phyloP scores from a whole-genome alignment of 2,888 invertebrate genomes.

The Drosophila dives region DNA sequence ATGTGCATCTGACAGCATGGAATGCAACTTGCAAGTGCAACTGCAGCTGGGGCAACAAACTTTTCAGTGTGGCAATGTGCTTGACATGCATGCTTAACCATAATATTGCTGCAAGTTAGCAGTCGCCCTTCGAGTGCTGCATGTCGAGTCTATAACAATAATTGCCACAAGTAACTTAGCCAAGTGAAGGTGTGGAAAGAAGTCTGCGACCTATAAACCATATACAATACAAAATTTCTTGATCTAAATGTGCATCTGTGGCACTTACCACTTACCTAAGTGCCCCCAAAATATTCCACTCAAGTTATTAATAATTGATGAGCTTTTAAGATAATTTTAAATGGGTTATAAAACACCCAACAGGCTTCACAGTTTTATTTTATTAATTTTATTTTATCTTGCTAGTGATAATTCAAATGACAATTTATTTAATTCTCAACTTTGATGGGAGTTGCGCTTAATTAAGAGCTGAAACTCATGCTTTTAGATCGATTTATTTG shows the following conservation, averaged over 20 bases:
- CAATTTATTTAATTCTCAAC: conserved; percentile 26
- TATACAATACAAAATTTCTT: background rate
- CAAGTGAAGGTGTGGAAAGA: background rate
- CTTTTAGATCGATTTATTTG: conserved; percentile 55
- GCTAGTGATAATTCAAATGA: conserved; percentile 9
- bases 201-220: background rate
- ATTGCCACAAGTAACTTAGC: conserved; percentile 13
- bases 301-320: background rate
- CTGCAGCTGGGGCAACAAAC: conserved; percentile 74
- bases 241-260: background rate
- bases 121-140: conserved; percentile 40
- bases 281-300: background rate
- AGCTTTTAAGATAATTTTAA: background rate
- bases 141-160: conserved; percentile 21
- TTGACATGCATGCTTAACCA: conserved; percentile 75
- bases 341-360: background rate
- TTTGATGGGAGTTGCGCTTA: conserved; percentile 35
- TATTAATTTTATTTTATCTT: conserved; percentile 17
- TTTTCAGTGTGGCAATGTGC: conserved; percentile 70
- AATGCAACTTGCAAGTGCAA: conserved; percentile 40
- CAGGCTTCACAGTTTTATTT: background rate
- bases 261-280: background rate
- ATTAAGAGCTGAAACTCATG: conserved; percentile 39
- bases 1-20: conserved; percentile 32
- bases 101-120: conserved; percentile 41